Conservation (phyloP, 2,888 invertebrate species). For the Hemicrepidius hirtus region DNA sequence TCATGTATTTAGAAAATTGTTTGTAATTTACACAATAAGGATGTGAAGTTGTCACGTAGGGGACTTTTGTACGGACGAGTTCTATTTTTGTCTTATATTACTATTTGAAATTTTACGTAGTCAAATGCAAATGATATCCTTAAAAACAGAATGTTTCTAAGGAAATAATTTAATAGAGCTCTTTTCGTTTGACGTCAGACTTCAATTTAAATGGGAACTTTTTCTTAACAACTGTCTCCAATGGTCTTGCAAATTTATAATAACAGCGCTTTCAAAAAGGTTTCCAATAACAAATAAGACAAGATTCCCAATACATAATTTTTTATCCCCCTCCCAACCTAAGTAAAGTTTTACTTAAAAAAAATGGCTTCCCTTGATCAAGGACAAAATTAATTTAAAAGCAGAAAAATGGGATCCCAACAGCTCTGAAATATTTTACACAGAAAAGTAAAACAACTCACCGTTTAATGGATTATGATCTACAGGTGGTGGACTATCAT, state of each 20-base stretch:
- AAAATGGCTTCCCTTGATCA: too few relatives aligned
- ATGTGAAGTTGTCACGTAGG: slow-evolving; percentile 44
- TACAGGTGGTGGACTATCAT: slow-evolving; percentile 68
- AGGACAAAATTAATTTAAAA: too few relatives aligned
- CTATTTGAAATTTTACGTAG: slow-evolving; percentile 43
- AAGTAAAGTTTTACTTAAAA: too few relatives aligned
- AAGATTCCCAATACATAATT: too few relatives aligned
- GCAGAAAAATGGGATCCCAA: too few relatives aligned
- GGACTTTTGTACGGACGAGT: slow-evolving; percentile 34
- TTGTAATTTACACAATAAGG: slow-evolving; percentile 48
- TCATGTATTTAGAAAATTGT: slow-evolving; percentile 42
- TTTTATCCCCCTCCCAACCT: too few relatives aligned
- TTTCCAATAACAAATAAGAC: too few relatives aligned
- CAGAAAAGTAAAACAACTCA: slow-evolving; percentile 62
- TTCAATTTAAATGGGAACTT: slow-evolving; percentile 34
- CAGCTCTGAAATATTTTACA: too few relatives aligned
- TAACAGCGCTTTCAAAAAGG: neutral
- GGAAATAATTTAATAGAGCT: slow-evolving; percentile 42
- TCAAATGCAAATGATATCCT: slow-evolving; percentile 42
- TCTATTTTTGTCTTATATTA: slow-evolving; percentile 43
- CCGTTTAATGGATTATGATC: slow-evolving; percentile 69
- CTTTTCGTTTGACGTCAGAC: slow-evolving; percentile 43
- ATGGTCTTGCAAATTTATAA: slow-evolving; percentile 4
- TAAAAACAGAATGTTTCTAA: slow-evolving; percentile 34
- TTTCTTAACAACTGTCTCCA: neutral